Evolutionary conservation across 2,888 invertebrate species (phyloP).

Genomic region (Pristionchus japonicus): DNA sequence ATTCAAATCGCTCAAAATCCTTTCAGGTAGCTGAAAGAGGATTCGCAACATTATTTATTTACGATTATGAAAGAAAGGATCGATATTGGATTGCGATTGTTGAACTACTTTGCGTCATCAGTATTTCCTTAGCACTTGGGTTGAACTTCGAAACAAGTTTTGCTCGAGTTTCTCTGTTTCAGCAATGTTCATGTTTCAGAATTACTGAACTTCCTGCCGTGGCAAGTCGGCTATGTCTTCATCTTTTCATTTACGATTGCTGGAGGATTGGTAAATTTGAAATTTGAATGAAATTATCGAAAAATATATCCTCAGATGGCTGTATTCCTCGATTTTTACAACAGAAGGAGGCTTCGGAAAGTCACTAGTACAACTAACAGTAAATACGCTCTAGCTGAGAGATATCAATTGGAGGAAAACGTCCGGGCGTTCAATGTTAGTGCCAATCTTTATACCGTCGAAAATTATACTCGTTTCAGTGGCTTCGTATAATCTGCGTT

Average conservation of each 20-base stretch:
- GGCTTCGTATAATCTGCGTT: not conserved
- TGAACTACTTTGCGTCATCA: not conserved
- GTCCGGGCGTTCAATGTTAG: not conserved
- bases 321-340: not conserved
- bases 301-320: not conserved
- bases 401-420: conserved; percentile 10
- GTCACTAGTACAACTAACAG: not conserved
- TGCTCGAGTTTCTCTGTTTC: not conserved
- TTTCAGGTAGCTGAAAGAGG: not conserved
- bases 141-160: not conserved
- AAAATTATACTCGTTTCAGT: not conserved
- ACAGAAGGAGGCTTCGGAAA: not conserved
- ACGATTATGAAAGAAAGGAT: not conserved
- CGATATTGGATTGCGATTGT: not conserved
- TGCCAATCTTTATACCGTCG: too few relatives aligned
- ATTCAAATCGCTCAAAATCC: not conserved
- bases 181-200: not conserved
- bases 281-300: not conserved
- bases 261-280: not conserved
- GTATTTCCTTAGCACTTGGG: not conserved
- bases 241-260: not conserved
- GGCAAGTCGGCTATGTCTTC: not conserved
- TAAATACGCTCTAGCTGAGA: not conserved
- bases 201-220: not conserved
- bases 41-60: not conserved